Percentiles rank a stretch among this genome's conserved stretches.
Evolutionary conservation across 2,888 invertebrate species (phyloP).

Genomic region (Cybosia mesomella): DNA sequence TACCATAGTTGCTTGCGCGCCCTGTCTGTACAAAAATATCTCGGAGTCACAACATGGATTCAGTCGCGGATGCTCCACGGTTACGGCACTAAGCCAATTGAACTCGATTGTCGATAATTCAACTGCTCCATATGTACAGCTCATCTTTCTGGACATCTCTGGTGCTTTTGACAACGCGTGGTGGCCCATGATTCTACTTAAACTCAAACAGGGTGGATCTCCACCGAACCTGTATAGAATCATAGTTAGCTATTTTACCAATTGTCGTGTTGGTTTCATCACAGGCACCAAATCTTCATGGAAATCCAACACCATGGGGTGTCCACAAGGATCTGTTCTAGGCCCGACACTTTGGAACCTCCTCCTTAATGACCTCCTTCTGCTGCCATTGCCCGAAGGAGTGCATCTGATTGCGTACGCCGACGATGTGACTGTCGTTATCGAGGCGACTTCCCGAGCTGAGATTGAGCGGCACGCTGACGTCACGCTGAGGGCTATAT

Average conservation of each 20-base stretch:
- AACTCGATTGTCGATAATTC: not conserved
- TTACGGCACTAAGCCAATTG: not conserved
- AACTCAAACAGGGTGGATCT: conserved; percentile 23
- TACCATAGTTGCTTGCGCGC: conserved; percentile 23
- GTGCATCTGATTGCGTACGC: not conserved
- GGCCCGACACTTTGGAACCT: conserved; percentile 41
- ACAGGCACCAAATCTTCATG: not conserved
- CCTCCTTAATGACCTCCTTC: conserved; percentile 22
- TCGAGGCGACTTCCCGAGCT: not conserved
- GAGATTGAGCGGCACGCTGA: not conserved
- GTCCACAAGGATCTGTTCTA: conserved; percentile 38
- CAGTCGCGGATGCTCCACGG: conserved; percentile 22
- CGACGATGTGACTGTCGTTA: not conserved
- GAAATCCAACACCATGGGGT: conserved; percentile 36
- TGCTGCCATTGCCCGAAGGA: not conserved
- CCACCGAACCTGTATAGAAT: not conserved
- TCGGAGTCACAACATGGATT: conserved; percentile 54
- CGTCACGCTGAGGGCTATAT: not conserved
- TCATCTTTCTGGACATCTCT: conserved; percentile 52
- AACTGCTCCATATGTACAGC: conserved; percentile 40
- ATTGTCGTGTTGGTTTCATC: not conserved
- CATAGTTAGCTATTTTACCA: not conserved
- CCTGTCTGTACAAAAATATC: conserved; percentile 21
- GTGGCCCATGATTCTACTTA: conserved; percentile 58
- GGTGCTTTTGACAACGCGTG: conserved; percentile 59